These are phyloP conservation scores for Bos taurus DNA, from an alignment of 2,113 vertebrate genomes.

Conservation along the genomic window DNA sequence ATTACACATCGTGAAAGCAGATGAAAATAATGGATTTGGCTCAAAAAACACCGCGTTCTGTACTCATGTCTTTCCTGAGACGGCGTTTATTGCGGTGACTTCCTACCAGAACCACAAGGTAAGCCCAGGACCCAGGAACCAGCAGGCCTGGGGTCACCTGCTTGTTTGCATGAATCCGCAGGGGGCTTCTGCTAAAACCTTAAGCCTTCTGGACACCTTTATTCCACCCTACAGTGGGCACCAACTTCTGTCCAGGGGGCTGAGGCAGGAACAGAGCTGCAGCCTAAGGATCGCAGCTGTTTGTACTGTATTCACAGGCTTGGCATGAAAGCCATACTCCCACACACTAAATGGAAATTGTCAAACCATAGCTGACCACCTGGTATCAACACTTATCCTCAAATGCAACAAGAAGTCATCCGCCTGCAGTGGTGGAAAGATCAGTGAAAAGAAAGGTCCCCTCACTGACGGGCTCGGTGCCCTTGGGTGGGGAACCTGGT, in stretches of 20 bases:
- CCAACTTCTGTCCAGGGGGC: too few relatives aligned
- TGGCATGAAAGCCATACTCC: not conserved
- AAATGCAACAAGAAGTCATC: not conserved
- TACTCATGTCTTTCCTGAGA: constrained; percentile 97
- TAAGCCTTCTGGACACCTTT: fast-evolving
- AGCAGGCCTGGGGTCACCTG: not conserved
- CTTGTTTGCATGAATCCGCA: not conserved
- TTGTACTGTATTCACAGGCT: not conserved
- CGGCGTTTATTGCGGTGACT: constrained; percentile 96
- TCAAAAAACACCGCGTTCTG: constrained; percentile 99
- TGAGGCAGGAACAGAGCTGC: not conserved
- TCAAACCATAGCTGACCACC: not conserved
- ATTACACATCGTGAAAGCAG: constrained; percentile 98
- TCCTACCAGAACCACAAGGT: constrained; percentile 99
- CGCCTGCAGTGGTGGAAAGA: not conserved
- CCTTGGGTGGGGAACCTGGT: not conserved
- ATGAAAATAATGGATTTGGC: constrained; percentile 98
- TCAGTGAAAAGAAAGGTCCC: not conserved
- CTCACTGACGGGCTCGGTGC: fast-evolving
- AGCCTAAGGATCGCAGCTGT: not conserved
- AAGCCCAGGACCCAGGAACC: not conserved
- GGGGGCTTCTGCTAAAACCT: not conserved
- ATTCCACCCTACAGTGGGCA: fast-evolving
- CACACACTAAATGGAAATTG: not conserved
- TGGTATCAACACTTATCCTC: not conserved